phyloP scores from a whole-genome alignment of 1,140 invertebrate genomes.

The Heliconius nattereri region DNA sequence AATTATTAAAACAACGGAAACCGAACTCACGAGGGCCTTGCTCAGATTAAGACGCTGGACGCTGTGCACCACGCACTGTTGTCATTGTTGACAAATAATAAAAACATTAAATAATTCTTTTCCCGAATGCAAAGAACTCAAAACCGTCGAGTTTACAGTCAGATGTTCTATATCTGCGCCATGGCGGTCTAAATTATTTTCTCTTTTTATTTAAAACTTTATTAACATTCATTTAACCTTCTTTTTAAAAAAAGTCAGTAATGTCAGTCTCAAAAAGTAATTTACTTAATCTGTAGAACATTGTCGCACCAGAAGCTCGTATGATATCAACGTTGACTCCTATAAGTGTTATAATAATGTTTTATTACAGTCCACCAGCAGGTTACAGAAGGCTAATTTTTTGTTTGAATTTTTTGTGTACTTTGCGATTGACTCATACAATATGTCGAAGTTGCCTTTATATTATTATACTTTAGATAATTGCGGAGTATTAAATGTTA shows the following conservation, averaged over 20 bases:
- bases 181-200: too few species aligned
- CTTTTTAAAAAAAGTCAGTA: neutral
- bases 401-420: neutral
- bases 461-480: neutral
- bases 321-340: neutral
- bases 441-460: neutral
- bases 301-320: neutral
- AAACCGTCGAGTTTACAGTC: too few species aligned
- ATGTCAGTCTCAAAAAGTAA: neutral
- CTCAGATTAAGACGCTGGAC: too few species aligned
- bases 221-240: too few species aligned
- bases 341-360: neutral
- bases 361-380: neutral
- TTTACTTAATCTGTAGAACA: neutral
- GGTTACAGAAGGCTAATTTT: neutral
- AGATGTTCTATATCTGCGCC: too few species aligned
- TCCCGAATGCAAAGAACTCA: too few species aligned
- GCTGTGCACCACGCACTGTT: too few species aligned
- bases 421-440: neutral
- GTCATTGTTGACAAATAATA: too few species aligned
- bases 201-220: too few species aligned
- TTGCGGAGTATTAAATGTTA: neutral
- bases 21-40: too few species aligned
- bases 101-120: too few species aligned
- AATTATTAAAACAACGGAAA: too few species aligned